Evolutionary conservation across 2,797 vertebrate genomes (phyloP), one percentile per base, ranked within the genome.

Genomic region (Myotis vivesi): DNA sequence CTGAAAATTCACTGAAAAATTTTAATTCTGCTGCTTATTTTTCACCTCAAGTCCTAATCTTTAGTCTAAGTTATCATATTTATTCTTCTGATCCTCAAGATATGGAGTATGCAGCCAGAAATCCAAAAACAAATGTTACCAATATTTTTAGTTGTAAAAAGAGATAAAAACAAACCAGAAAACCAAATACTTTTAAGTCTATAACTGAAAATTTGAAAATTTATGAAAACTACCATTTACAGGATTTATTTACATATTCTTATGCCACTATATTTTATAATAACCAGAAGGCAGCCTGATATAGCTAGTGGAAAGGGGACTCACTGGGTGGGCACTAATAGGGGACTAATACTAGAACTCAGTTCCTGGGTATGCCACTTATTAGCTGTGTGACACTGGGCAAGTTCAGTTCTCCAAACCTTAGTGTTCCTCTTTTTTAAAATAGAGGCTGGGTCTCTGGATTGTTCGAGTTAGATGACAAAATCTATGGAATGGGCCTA

Each of bases 21-120:
- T 59, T 23, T 23, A 55, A 77, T 55, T 97, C 71, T 96, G 84
- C 85, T 97, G 44, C 62, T 96, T 57, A 28, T 96, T 96, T 81
- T 38, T 96, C 83, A 96, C 9, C 1, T 84, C 64, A 91, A 85
- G 11, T 75, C 59, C 91, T 68, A 96, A 79, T 66, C n/a, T 81
- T 96, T 51, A 94, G 46, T 91, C 80, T 89, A 10, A 88, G 85
- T 85, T 66, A 94, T 94, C 38, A 66, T 91, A 89, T 96, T 62
- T 91, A 79, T 86, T 95, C 30, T 91, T 77, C 79, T 94, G 66
- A 94, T 88, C 36, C 7, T 71, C 3, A 83, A 68, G 51, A 49
- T 89, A 51, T 62, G 20, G 51, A 77, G 22, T 66, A 69, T 89
- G 69, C 38, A 87, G 55, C 59, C 76, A 36, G 59, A 91, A 91